Evolutionary conservation across 1,140 invertebrate species (phyloP).

Genomic region (Drosophila kurseongensis): DNA sequence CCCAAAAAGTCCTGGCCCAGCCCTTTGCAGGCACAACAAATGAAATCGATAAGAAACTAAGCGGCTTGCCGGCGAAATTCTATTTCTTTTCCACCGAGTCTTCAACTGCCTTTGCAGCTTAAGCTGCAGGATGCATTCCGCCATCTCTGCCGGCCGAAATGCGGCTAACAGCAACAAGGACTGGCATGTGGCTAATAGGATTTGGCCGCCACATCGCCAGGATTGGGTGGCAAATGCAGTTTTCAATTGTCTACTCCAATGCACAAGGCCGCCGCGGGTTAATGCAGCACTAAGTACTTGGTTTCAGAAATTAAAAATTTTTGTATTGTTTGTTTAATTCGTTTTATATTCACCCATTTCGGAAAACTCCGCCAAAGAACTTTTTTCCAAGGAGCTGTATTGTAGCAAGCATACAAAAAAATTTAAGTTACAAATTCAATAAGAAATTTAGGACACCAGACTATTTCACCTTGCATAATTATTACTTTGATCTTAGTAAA

Average conservation of each 20-base stretch:
- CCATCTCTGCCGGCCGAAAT: constrained; percentile 54
- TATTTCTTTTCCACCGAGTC: constrained; percentile 35
- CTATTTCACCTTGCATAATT: too few species aligned
- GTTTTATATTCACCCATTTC: too few species aligned
- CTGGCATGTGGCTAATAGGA: constrained; percentile 78
- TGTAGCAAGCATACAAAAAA: too few species aligned
- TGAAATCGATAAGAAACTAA: constrained; percentile 62
- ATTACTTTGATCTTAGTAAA: too few species aligned
- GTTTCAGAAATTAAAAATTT: not conserved
- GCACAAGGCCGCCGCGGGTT: constrained; percentile 63
- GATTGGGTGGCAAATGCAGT: constrained; percentile 37
- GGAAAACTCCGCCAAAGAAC: too few species aligned
- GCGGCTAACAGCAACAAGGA: constrained; percentile 49
- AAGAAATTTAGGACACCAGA: too few species aligned
- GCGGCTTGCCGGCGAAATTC: constrained; percentile 69
- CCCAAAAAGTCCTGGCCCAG: not conserved
- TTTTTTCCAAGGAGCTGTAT: too few species aligned
- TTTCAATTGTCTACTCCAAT: constrained; percentile 68
- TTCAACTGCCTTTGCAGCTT: constrained; percentile 40
- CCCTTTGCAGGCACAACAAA: constrained; percentile 32
- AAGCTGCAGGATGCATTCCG: constrained; percentile 51
- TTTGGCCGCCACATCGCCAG: constrained; percentile 46
- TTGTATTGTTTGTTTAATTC: too few species aligned
- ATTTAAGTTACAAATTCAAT: too few species aligned
- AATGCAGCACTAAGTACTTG: constrained; percentile 46